A percentile compares a stretch with the other conserved stretches of the same genome.
phyloP scores from a whole-genome alignment of 92 coral and sea anemone genomes.

The Scolanthus callimorphus region DNA sequence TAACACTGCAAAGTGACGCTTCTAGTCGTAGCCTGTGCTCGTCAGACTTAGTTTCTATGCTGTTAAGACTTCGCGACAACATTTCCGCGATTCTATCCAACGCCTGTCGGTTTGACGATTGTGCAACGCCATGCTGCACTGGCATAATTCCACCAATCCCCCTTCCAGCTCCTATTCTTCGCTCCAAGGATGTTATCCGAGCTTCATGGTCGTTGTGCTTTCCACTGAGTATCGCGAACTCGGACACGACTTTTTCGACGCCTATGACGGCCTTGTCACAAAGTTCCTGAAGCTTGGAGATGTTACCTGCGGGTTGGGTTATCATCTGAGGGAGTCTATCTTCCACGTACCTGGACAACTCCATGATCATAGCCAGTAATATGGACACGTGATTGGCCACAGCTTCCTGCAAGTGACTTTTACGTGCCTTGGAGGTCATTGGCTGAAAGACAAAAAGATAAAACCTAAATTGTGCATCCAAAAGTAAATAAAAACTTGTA shows the following conservation, averaged over 20 bases:
- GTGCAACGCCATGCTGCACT: background rate
- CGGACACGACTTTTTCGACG: background rate
- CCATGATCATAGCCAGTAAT: background rate
- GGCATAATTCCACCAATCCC: background rate
- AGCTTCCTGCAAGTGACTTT: constrained; percentile 4
- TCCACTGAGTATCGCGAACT: background rate
- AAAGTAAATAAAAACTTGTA: too few relatives aligned
- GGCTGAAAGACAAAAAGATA: constrained; percentile 2
- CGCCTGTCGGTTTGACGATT: constrained; percentile 3
- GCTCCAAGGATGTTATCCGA: constrained; percentile 13
- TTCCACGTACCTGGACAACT: constrained; percentile 4
- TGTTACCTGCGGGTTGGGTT: background rate
- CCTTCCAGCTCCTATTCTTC: background rate
- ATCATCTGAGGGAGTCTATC: background rate
- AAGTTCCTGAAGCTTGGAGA: background rate
- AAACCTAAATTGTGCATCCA: too few relatives aligned
- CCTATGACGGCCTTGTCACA: background rate
- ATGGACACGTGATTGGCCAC: background rate
- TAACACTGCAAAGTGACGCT: too few relatives aligned
- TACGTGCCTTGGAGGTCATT: constrained; percentile 13
- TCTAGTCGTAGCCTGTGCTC: constrained; percentile 48
- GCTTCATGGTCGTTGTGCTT: constrained; percentile 1
- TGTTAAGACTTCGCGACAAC: constrained; percentile 26
- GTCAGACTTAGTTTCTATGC: constrained; percentile 45
- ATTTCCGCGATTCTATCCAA: too few relatives aligned